Evolutionary conservation across 2,113 vertebrate species (phyloP).

Genomic region (Heptranchias perlo): DNA sequence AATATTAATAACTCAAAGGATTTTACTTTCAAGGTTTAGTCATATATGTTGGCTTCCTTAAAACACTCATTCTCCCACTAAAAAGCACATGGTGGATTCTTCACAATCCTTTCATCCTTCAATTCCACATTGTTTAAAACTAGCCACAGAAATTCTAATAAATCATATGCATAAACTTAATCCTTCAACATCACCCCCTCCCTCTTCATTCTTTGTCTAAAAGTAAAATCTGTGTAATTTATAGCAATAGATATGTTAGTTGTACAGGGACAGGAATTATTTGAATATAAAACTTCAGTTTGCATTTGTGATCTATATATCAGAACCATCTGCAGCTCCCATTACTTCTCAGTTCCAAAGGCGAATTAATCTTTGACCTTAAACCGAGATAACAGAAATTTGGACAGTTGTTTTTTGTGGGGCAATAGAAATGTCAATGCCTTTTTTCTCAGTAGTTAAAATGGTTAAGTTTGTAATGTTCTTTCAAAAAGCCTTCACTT

Average conservation of each 20-base stretch:
- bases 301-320: background rate
- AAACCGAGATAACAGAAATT: background rate
- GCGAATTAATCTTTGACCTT: background rate
- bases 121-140: background rate
- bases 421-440: too few relatives aligned
- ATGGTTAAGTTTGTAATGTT: background rate
- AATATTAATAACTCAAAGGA: background rate
- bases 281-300: background rate
- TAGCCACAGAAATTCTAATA: background rate
- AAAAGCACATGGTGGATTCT: background rate
- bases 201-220: background rate
- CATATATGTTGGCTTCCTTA: background rate
- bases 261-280: background rate
- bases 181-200: background rate
- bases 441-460: background rate
- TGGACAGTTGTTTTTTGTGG: too few relatives aligned
- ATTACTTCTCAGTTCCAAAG: background rate
- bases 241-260: background rate
- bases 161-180: background rate
- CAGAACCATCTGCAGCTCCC: background rate
- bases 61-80: background rate
- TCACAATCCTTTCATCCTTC: background rate
- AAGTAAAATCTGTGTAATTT: background rate
- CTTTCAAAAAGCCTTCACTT: background rate
- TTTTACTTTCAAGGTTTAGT: background rate